Conservation (phyloP, 2,113 vertebrate species). For the cat (Felis catus) region DNA sequence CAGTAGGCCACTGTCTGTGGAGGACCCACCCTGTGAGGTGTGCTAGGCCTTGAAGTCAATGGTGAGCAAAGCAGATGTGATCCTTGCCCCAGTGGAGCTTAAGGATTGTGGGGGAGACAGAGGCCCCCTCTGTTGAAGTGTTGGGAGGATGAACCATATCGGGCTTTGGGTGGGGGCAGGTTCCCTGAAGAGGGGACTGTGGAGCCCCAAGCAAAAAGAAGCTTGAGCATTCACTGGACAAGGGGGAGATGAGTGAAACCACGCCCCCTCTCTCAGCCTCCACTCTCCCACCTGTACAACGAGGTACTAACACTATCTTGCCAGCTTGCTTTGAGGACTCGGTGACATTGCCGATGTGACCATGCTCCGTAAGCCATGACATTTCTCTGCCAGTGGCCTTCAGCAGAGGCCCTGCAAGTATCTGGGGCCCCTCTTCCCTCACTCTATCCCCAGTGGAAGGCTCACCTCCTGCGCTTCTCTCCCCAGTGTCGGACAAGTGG, state of each 20-base stretch:
- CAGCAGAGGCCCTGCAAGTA: background rate
- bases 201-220: background rate
- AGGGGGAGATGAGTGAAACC: background rate
- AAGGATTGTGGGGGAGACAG: background rate
- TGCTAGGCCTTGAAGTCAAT: background rate
- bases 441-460: background rate
- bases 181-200: background rate
- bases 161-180: background rate
- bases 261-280: background rate
- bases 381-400: too few species aligned
- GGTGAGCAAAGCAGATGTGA: background rate
- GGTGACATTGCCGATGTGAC: background rate
- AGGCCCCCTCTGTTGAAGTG: background rate
- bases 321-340: background rate
- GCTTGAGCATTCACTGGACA: background rate
- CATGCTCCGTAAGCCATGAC: background rate
- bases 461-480: constrained; percentile 67
- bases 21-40: background rate
- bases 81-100: background rate
- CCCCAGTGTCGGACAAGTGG: constrained; percentile 94
- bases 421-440: background rate
- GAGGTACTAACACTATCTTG: background rate
- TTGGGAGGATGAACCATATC: background rate
- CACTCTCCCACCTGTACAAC: background rate
- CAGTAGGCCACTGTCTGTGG: background rate